Percentiles rank a stretch among this genome's conserved stretches.
These are phyloP conservation scores for Ormyrus rosae DNA, from an alignment of 2,888 invertebrate species.

Conservation along the genomic window DNA sequence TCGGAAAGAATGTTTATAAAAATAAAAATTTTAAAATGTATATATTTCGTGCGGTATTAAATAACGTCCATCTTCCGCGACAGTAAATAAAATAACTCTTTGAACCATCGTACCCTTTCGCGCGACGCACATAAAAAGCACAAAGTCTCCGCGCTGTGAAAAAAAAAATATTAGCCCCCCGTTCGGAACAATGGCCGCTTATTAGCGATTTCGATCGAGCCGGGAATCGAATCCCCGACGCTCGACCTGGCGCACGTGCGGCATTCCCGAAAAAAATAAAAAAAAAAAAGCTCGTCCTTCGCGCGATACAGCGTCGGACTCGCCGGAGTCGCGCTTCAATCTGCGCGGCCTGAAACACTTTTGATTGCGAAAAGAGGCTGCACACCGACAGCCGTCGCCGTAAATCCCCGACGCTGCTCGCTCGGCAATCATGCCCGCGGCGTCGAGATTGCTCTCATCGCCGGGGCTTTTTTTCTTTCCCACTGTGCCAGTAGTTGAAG, in stretches of 20 bases:
- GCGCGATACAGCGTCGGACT: neutral
- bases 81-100: too few species aligned
- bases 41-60: too few species aligned
- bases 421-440: conserved; percentile 41
- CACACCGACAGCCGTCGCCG: neutral
- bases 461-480: conserved; percentile 19
- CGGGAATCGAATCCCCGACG: conserved; percentile 19
- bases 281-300: conserved; percentile 5
- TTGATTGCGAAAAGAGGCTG: conserved; percentile 44
- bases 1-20: too few species aligned
- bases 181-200: conserved; percentile 21
- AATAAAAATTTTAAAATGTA: too few species aligned
- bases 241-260: neutral
- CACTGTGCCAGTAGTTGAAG: neutral
- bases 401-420: neutral
- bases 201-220: conserved; percentile 13
- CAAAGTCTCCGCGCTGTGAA: too few species aligned
- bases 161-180: too few species aligned
- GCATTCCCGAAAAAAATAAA: neutral
- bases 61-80: too few species aligned
- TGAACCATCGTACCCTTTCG: too few species aligned
- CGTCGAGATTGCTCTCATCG: conserved; percentile 31
- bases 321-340: conserved; percentile 6
- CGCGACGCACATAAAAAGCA: too few species aligned
- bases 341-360: conserved; percentile 42